These are phyloP conservation scores for Protaetia brevitarsis DNA, from an alignment of 1,140 invertebrate species.

Conservation along the genomic window DNA sequence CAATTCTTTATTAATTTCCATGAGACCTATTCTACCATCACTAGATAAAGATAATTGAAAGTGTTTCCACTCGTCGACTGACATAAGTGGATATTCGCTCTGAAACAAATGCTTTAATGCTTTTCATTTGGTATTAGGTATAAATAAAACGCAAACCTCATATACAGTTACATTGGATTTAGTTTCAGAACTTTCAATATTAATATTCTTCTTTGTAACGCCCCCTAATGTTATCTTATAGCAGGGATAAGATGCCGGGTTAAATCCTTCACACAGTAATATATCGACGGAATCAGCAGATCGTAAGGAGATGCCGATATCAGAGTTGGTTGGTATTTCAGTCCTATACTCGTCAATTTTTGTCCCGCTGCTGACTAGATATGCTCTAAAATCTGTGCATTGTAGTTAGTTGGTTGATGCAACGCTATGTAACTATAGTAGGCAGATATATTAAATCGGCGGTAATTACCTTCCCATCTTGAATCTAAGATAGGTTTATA, in stretches of 20 bases:
- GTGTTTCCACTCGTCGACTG: background rate
- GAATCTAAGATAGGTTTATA: slow-evolving; percentile 1
- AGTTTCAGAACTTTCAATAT: background rate
- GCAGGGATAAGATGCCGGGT: background rate
- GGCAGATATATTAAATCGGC: too few species aligned
- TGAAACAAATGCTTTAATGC: background rate
- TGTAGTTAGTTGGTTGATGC: background rate
- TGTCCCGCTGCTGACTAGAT: background rate
- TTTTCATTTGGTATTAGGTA: background rate
- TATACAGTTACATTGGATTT: background rate
- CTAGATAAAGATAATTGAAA: background rate
- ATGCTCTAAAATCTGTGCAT: background rate
- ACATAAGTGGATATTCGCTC: background rate
- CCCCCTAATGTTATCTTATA: background rate
- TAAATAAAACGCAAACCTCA: background rate
- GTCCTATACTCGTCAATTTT: background rate
- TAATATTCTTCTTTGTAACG: background rate
- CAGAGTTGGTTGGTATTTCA: background rate
- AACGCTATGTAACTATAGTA: background rate
- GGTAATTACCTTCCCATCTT: slow-evolving; percentile 9
- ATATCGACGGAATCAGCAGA: background rate
- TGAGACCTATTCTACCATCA: slow-evolving; percentile 31
- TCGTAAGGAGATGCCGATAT: background rate
- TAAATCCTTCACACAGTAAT: slow-evolving; percentile 1
- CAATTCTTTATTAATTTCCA: slow-evolving; percentile 20